phyloP scores from a whole-genome alignment of 2,113 vertebrate species.

The Taxidea taxus region DNA sequence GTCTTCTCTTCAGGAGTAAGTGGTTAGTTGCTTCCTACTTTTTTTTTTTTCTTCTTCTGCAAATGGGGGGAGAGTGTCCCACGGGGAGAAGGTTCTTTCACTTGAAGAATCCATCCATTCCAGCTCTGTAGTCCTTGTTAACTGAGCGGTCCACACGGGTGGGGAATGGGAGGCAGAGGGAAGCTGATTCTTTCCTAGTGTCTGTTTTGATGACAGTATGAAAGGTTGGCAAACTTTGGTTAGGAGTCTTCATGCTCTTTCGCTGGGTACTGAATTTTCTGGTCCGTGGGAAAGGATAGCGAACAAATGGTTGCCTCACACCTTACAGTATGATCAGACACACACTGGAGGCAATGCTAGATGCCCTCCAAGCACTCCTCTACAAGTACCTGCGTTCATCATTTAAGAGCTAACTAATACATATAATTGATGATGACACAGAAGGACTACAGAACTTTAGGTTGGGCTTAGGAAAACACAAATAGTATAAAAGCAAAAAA shows the following conservation, averaged over 20 bases:
- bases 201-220: background rate
- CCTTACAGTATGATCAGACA: background rate
- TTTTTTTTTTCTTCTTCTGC: background rate
- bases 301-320: background rate
- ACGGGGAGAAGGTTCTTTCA: background rate
- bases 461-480: background rate
- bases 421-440: background rate
- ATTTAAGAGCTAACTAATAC: background rate
- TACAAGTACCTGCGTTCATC: background rate
- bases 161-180: background rate
- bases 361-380: background rate
- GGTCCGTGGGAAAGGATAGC: constrained; percentile 16
- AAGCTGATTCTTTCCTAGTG: background rate
- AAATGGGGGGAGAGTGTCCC: background rate
- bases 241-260: background rate
- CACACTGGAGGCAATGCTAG: background rate
- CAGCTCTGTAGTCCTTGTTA: background rate
- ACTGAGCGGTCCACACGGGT: background rate
- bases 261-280: background rate
- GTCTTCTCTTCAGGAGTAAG: constrained; percentile 25
- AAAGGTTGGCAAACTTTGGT: background rate
- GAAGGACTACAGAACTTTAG: background rate
- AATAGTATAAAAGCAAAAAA: background rate
- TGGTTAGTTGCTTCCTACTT: background rate
- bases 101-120: background rate